These are phyloP conservation scores for Pseudoatta argentina DNA, from an alignment of 1,140 invertebrate genomes.

Conservation along the genomic window DNA sequence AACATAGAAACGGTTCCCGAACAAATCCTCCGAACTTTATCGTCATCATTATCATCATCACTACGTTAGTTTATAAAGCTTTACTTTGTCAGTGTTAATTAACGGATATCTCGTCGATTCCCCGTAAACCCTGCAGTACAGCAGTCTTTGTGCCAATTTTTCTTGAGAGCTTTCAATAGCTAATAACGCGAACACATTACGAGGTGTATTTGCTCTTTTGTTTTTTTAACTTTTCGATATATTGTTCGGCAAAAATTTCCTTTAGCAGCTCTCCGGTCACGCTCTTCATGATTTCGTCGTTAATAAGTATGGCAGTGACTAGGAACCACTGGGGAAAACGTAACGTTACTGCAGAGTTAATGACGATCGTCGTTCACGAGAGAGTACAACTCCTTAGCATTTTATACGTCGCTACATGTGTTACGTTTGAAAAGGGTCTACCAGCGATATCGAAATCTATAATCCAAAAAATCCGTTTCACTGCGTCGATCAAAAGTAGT, in stretches of 20 bases:
- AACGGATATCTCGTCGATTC: slow-evolving; percentile 71
- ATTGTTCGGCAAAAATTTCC: slow-evolving; percentile 45
- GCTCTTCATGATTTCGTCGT: slow-evolving; percentile 57
- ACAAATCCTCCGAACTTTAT: slow-evolving; percentile 57
- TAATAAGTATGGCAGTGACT: slow-evolving; percentile 57
- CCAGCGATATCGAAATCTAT: slow-evolving; percentile 57
- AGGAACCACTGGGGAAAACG: slow-evolving; percentile 59
- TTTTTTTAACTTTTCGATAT: slow-evolving; percentile 23
- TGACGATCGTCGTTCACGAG: slow-evolving; percentile 64
- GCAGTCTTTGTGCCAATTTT: slow-evolving; percentile 57
- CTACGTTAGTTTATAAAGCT: slow-evolving; percentile 67
- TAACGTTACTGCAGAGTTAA: slow-evolving; percentile 72
- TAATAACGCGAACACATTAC: slow-evolving; percentile 70
- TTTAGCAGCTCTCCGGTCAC: slow-evolving; percentile 60
- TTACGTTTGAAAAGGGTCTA: slow-evolving; percentile 57
- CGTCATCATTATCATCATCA: slow-evolving; percentile 34
- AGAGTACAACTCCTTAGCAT: slow-evolving; percentile 42
- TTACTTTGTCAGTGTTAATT: slow-evolving; percentile 68
- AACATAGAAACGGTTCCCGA: slow-evolving; percentile 66
- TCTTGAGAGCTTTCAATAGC: slow-evolving; percentile 33
- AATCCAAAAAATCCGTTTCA: slow-evolving; percentile 46
- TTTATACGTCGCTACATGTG: slow-evolving; percentile 50
- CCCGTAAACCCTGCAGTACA: slow-evolving; percentile 73
- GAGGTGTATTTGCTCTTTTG: slow-evolving; percentile 23
- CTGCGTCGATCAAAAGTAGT: slow-evolving; percentile 1